Evolutionary conservation across 2,113 vertebrate species (phyloP).

Genomic region (Felis catus): DNA sequence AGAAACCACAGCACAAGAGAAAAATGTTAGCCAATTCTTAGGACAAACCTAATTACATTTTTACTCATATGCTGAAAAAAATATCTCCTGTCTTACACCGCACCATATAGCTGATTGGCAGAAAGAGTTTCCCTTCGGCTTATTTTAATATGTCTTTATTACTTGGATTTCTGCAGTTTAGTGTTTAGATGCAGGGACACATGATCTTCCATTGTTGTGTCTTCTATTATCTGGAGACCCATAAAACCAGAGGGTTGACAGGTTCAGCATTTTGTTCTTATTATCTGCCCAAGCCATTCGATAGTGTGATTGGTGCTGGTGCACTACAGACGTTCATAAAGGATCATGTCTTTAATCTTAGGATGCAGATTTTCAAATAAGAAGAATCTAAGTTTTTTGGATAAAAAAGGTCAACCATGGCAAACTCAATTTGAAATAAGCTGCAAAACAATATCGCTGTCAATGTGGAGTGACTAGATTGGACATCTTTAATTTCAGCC

Average conservation of each 20-base stretch:
- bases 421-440: background rate
- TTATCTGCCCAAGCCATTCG: conserved; percentile 59
- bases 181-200: conserved; percentile 62
- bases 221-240: conserved; percentile 29
- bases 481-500: background rate
- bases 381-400: background rate
- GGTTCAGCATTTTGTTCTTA: conserved; percentile 64
- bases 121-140: background rate
- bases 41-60: background rate
- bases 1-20: background rate
- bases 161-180: conserved; percentile 21
- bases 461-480: background rate
- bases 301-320: conserved; percentile 49
- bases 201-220: background rate
- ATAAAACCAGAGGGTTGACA: conserved; percentile 67
- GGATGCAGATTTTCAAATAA: conserved; percentile 60
- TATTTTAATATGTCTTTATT: background rate
- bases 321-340: conserved; percentile 62
- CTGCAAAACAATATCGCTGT: background rate
- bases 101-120: background rate
- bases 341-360: conserved; percentile 61
- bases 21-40: background rate
- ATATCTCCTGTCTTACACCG: background rate
- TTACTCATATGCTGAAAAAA: background rate
- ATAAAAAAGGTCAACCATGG: background rate